phyloP scores from a whole-genome alignment of 1,140 invertebrate genomes.

The Bathynomus jamesi region DNA sequence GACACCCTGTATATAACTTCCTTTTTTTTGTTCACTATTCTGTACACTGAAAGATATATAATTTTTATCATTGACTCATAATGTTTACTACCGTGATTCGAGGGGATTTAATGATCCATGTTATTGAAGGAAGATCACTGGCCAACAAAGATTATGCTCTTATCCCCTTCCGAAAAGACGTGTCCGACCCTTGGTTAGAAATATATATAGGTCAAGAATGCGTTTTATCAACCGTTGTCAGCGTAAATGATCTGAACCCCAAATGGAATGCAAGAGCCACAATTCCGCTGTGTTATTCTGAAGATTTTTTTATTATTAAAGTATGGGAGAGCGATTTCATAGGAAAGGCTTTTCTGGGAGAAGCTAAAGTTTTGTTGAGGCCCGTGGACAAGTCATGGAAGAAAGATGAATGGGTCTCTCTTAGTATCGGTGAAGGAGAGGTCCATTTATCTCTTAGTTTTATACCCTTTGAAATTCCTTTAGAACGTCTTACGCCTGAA shows the following conservation, averaged over 20 bases:
- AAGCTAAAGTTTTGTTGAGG: slow-evolving; percentile 1
- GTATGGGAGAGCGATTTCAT: slow-evolving; percentile 20
- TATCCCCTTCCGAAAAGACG: background rate
- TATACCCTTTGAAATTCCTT: slow-evolving; percentile 10
- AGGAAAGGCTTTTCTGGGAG: background rate
- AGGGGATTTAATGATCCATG: slow-evolving; percentile 17
- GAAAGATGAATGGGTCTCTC: slow-evolving; percentile 10
- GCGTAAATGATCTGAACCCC: slow-evolving; percentile 5
- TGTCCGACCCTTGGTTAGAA: slow-evolving; percentile 12
- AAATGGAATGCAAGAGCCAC: slow-evolving; percentile 8
- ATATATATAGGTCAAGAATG: background rate
- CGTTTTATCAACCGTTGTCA: slow-evolving; percentile 6
- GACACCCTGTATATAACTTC: too few relatives aligned
- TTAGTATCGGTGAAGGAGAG: background rate
- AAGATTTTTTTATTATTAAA: slow-evolving; percentile 8
- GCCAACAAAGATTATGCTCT: slow-evolving; percentile 5
- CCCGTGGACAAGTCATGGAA: slow-evolving; percentile 3
- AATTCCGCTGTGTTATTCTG: slow-evolving; percentile 12
- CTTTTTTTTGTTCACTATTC: too few relatives aligned
- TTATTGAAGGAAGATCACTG: slow-evolving; percentile 9
- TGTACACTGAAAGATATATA: too few relatives aligned
- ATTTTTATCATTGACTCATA: too few relatives aligned
- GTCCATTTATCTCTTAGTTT: slow-evolving; percentile 14
- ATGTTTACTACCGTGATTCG: background rate
- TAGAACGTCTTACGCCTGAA: background rate